These are phyloP conservation scores for Panthera uncia DNA, from an alignment of 2,113 vertebrate species.

Conservation along the genomic window DNA sequence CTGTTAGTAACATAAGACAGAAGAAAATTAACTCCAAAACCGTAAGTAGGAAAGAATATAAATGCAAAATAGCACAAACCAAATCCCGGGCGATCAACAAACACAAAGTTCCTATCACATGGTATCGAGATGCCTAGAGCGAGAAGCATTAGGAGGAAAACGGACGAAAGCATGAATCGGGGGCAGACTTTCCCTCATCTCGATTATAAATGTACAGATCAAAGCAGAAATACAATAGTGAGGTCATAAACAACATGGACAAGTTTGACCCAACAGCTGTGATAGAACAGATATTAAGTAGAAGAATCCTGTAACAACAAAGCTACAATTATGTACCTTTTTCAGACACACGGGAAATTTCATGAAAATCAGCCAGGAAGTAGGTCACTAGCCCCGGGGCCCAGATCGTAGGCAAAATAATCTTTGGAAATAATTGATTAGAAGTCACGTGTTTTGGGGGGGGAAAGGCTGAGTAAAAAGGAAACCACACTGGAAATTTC, in stretches of 20 bases:
- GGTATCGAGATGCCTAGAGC: fast-evolving
- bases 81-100: neutral
- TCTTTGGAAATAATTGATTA: neutral
- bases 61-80: neutral
- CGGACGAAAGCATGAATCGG: fast-evolving
- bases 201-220: fast-evolving
- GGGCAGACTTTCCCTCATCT: fast-evolving
- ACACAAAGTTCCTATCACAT: fast-evolving
- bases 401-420: neutral
- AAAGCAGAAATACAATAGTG: fast-evolving
- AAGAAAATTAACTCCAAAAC: neutral
- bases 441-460: neutral
- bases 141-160: no score
- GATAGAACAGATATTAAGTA: neutral
- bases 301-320: neutral
- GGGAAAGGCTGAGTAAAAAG: neutral
- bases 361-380: neutral
- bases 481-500: neutral
- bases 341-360: neutral
- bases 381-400: no score
- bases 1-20: neutral
- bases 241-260: no score
- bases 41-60: neutral
- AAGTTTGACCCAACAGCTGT: fast-evolving
- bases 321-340: neutral